phyloP scores from a whole-genome alignment of 2,113 vertebrate genomes.

The Ciconia stormi region DNA sequence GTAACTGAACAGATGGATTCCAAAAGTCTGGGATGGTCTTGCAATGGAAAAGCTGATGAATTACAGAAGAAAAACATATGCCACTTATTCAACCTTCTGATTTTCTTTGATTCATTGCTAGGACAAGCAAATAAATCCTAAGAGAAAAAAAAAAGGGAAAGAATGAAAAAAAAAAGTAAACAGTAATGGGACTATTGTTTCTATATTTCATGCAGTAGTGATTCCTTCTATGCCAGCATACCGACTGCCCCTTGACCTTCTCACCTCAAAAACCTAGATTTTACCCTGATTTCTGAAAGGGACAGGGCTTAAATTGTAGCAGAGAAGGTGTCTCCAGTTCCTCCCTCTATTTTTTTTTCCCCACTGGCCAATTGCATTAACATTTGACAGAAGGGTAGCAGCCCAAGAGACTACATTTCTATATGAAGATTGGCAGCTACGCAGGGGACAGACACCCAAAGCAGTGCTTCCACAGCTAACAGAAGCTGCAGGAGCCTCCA shows the following conservation, averaged over 20 bases:
- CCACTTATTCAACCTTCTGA: conserved; percentile 21
- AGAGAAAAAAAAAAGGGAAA: background rate
- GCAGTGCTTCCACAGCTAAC: background rate
- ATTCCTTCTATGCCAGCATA: background rate
- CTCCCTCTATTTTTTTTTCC: background rate
- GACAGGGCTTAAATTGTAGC: background rate
- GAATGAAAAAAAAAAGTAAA: background rate
- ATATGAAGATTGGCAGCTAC: background rate
- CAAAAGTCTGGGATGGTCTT: background rate
- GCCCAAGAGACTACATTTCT: background rate
- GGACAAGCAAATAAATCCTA: conserved; percentile 2
- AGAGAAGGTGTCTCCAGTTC: background rate
- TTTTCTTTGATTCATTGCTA: conserved; percentile 31
- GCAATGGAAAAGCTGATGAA: conserved; percentile 42
- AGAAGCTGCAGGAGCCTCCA: background rate
- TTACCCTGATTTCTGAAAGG: background rate
- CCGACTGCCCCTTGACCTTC: background rate
- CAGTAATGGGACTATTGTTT: background rate
- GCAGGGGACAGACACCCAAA: background rate
- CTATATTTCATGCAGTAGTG: background rate
- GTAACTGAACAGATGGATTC: conserved; percentile 38
- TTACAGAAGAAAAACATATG: conserved; percentile 24
- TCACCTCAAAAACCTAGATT: background rate
- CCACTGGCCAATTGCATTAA: background rate
- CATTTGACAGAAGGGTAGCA: background rate